Evolutionary conservation across 2,113 vertebrate genomes (phyloP).

Genomic region (Axis porcinus): DNA sequence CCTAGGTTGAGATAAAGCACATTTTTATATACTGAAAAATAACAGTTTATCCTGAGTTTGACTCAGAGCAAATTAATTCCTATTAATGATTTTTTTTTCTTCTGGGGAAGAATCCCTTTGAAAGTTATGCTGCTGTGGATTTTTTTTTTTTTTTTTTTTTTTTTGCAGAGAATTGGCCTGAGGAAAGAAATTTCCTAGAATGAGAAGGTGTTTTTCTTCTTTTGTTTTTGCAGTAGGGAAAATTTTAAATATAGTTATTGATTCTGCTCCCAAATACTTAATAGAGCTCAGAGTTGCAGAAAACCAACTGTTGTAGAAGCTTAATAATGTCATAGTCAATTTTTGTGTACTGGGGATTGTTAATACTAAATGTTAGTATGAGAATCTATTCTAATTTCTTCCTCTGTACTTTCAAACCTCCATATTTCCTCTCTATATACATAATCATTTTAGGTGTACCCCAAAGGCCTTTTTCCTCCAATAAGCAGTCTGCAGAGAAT

Average conservation of each 20-base stretch:
- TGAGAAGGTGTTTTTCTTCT: background rate
- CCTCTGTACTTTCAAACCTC: background rate
- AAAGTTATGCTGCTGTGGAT: background rate
- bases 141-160: background rate
- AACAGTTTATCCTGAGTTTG: background rate
- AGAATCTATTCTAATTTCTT: background rate
- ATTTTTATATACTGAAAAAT: constrained; percentile 42
- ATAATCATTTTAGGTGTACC: background rate
- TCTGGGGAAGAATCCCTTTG: background rate
- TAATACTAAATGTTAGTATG: background rate
- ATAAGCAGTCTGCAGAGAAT: background rate
- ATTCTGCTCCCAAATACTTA: background rate
- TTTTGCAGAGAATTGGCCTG: background rate
- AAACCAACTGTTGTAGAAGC: background rate
- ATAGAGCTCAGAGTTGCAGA: constrained; percentile 29
- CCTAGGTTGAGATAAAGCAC: background rate
- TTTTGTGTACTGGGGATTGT: background rate
- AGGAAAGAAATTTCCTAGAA: constrained; percentile 32
- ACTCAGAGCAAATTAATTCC: constrained; percentile 37
- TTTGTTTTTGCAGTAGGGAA: background rate
- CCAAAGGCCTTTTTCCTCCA: background rate
- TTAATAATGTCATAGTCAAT: background rate
- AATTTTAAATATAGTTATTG: constrained; percentile 1
- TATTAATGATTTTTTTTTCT: constrained; percentile 44
- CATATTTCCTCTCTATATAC: background rate